Evolutionary conservation across 2,113 vertebrate species (phyloP).

Genomic region (Rhombomys opimus): DNA sequence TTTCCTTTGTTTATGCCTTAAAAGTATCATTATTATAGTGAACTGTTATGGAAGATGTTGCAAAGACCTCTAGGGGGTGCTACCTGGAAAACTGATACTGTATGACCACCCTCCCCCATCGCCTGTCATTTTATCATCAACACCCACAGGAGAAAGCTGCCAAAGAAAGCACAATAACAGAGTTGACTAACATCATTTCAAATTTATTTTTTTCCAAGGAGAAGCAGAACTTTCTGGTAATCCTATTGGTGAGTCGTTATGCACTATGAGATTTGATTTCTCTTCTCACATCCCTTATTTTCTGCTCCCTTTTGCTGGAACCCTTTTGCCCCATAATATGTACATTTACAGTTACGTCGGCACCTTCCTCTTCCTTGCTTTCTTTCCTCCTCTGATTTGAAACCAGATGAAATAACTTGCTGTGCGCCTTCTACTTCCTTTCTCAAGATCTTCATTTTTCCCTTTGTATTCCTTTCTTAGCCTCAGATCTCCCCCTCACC

Average conservation of each 20-base stretch:
- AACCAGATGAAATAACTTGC: neutral
- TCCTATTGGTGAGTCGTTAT: neutral
- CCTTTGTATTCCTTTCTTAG: neutral
- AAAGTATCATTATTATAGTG: neutral
- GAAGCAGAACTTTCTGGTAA: neutral
- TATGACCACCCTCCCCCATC: neutral
- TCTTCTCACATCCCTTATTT: neutral
- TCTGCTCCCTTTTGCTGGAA: neutral
- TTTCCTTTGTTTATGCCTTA: neutral
- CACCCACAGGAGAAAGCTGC: neutral
- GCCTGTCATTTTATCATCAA: neutral
- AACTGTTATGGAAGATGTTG: no score
- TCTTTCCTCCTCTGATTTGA: neutral
- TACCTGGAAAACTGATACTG: neutral
- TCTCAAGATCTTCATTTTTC: neutral
- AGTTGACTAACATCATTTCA: neutral
- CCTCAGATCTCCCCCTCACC: neutral
- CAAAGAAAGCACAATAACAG: neutral
- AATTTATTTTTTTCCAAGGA: neutral
- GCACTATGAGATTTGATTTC: neutral
- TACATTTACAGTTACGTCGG: neutral
- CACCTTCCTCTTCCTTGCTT: neutral
- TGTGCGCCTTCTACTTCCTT: neutral
- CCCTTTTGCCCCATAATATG: neutral
- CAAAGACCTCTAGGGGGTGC: neutral